phyloP scores from a whole-genome alignment of 2,113 vertebrate species.

The Symphodus melops region DNA sequence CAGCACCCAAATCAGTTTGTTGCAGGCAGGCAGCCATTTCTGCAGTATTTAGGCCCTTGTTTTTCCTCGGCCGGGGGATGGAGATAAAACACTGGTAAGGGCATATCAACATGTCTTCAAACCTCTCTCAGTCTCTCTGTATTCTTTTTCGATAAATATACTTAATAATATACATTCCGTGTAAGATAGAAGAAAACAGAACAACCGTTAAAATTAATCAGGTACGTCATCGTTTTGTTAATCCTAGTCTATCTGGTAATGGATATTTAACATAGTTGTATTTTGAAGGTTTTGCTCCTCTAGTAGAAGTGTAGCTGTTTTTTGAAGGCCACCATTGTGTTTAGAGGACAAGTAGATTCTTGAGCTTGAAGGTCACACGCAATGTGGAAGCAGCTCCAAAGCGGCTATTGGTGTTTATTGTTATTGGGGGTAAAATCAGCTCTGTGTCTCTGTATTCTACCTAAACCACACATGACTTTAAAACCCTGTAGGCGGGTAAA shows the following conservation, averaged over 20 bases:
- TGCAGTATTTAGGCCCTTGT: conserved; percentile 36
- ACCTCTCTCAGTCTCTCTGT: conserved; percentile 8
- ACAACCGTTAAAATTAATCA: background rate
- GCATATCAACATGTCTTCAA: conserved; percentile 34
- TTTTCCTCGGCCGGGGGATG: conserved; percentile 11
- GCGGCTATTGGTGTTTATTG: conserved; percentile 39
- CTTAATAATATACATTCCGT: background rate
- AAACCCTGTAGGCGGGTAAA: background rate
- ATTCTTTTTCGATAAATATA: conserved; percentile 55
- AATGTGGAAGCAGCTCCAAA: conserved; percentile 30
- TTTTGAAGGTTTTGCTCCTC: background rate
- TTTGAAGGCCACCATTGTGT: conserved; percentile 3
- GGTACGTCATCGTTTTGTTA: background rate
- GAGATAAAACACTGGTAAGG: conserved; percentile 19
- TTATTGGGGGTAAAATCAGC: conserved; percentile 44
- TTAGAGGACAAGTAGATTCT: conserved; percentile 12
- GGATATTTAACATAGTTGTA: background rate
- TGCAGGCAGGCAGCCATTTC: conserved; percentile 73
- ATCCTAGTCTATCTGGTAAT: background rate
- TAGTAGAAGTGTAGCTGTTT: background rate
- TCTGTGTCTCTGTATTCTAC: conserved; percentile 20
- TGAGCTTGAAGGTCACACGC: conserved; percentile 38
- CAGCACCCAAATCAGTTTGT: conserved; percentile 78
- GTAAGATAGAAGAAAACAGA: background rate
- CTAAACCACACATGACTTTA: background rate